phyloP scores from a whole-genome alignment of 2,888 invertebrate genomes.

The Callimorpha dominula region DNA sequence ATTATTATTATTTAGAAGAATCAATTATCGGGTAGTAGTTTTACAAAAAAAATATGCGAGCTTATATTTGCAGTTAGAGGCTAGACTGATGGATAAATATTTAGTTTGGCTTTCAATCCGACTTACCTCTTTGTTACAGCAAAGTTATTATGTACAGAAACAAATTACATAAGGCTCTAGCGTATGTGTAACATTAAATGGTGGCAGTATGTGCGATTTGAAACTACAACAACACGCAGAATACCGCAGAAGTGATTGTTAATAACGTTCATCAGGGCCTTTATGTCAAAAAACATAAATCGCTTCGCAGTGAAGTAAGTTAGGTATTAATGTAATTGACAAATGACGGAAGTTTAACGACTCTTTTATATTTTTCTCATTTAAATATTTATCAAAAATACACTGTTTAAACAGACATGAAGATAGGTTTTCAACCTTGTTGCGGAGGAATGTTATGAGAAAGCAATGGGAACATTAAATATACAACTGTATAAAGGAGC shows the following conservation, averaged over 20 bases:
- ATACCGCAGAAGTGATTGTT: too few relatives aligned
- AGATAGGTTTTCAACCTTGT: slow-evolving; percentile 38
- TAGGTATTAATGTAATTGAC: not conserved
- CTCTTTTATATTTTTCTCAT: not conserved
- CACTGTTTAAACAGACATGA: slow-evolving; percentile 28
- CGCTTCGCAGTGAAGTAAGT: not conserved
- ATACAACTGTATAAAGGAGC: slow-evolving; percentile 20
- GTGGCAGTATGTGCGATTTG: too few relatives aligned
- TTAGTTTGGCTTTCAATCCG: too few relatives aligned
- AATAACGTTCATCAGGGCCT: too few relatives aligned
- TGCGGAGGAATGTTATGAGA: slow-evolving; percentile 31
- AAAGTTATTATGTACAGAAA: too few relatives aligned
- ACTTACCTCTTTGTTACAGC: too few relatives aligned
- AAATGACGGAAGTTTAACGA: not conserved
- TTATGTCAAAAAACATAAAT: not conserved
- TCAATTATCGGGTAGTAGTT: not conserved
- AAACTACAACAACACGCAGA: too few relatives aligned
- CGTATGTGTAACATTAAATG: too few relatives aligned
- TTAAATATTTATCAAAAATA: not conserved
- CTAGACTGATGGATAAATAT: not conserved
- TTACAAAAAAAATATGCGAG: not conserved
- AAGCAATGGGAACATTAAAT: slow-evolving; percentile 35
- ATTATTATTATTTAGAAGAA: not conserved
- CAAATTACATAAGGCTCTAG: too few relatives aligned
- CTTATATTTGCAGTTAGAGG: not conserved